Base-by-base conservation (phyloP, 2,797 vertebrate species). In the Silurus lanzhouensis region DNA sequence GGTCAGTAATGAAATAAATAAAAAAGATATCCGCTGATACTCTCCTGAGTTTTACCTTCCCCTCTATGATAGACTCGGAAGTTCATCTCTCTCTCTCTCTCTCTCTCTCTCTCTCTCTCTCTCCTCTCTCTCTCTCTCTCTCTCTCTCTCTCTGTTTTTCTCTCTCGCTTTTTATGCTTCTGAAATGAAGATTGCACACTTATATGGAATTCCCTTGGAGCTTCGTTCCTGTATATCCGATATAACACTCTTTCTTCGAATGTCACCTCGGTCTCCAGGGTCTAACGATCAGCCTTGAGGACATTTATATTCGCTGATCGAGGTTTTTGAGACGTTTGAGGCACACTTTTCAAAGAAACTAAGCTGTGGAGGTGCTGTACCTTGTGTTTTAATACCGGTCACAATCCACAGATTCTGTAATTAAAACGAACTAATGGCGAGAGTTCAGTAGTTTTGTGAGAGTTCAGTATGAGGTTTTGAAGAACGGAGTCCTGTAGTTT, bases 211-310 rank as follows among this genome's bases (percentile, higher is more conserved):
- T 60, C 75, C 57, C 27, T 13, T 1, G 38, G 58, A 15, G 38
- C 12, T 48, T 31, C 1, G 2, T 46, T 63, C 31, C 58, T 64
- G 77, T 46, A 60, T 48, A n/a, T 85, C 22, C 14, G 76, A 31
- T 60, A 9, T 52, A 7, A 52, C 5, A 0, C 31, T 71, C 83
- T 70, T 79, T 79, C 55, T n/a, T 79, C 12, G 13, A 71, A 84
- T 84, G 75, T 60, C 74, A 84, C 46, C 52, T 55, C 4, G 3
- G 52, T 68, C 83, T 70, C 22, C 10, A 38, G 64, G 75, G 75
- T 19, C 48, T 70, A 58, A 17, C 14, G 1, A 48, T 17, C 64
- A 5, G 64, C 48, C 61, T n/a, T 25, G 14, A 70, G 48, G 44
- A 63, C n/a, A 19, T 52, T 63, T 75, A 38, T 10, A 83, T 76